Evolutionary conservation across 2,797 vertebrate species (phyloP).

Genomic region (Danio albolineatus): DNA sequence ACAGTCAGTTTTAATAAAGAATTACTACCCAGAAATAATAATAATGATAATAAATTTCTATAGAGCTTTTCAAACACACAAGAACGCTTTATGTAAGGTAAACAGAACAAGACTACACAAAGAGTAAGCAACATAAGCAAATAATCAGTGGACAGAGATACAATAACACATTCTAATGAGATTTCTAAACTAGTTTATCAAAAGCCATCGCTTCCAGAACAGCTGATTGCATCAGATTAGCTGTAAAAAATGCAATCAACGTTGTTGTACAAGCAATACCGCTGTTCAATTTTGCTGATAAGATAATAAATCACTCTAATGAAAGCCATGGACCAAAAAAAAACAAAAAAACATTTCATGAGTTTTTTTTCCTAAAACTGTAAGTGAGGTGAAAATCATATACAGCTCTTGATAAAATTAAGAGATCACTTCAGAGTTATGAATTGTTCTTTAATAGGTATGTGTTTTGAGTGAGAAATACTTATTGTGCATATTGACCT

Average conservation of each 20-base stretch:
- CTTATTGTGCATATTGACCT: too few relatives aligned
- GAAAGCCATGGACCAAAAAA: neutral
- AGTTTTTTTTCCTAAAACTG: neutral
- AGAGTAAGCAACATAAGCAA: too few relatives aligned
- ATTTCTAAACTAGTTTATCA: neutral
- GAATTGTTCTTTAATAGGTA: too few relatives aligned
- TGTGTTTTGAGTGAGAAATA: too few relatives aligned
- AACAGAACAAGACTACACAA: too few relatives aligned
- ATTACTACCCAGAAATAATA: neutral
- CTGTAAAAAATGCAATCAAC: neutral
- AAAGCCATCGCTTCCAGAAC: neutral
- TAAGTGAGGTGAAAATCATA: neutral
- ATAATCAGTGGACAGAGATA: too few relatives aligned
- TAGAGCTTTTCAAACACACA: too few relatives aligned
- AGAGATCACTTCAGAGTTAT: too few relatives aligned
- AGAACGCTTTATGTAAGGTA: too few relatives aligned
- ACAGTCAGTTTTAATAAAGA: neutral
- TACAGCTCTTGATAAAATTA: too few relatives aligned
- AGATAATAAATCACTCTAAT: conserved; percentile 5
- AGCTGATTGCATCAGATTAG: neutral
- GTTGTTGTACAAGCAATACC: neutral
- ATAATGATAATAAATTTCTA: too few relatives aligned
- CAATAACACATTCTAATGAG: neutral
- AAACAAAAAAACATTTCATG: neutral
- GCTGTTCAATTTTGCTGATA: neutral